These are phyloP conservation scores for Hippopotamyrus pictus DNA, from an alignment of 2,797 vertebrate genomes.

Conservation along the genomic window DNA sequence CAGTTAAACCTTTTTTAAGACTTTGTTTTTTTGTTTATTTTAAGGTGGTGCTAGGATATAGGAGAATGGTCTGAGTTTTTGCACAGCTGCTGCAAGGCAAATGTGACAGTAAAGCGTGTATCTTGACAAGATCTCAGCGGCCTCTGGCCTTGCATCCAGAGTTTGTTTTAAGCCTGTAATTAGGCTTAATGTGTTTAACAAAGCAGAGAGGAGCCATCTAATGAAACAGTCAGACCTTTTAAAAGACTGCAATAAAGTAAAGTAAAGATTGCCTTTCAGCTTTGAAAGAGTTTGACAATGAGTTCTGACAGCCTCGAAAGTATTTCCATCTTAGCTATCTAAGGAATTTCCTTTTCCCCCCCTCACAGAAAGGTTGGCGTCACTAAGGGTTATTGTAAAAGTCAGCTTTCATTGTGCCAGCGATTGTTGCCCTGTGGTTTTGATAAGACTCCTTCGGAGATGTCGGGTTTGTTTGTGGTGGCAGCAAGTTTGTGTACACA, in stretches of 20 bases:
- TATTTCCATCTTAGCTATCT: background rate
- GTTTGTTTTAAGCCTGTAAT: background rate
- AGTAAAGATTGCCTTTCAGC: background rate
- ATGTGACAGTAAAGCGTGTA: background rate
- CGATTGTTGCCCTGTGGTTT: background rate
- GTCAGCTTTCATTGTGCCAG: background rate
- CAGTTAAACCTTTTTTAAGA: background rate
- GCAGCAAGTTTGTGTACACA: background rate
- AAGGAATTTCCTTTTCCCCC: background rate
- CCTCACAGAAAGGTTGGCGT: background rate
- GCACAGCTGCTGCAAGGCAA: background rate
- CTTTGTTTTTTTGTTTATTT: background rate
- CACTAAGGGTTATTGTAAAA: background rate
- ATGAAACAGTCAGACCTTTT: background rate
- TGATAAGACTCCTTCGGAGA: background rate
- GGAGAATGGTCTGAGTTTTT: background rate
- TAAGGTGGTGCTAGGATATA: background rate
- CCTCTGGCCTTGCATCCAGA: background rate
- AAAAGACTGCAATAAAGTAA: background rate
- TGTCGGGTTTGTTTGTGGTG: background rate
- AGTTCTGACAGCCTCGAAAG: background rate
- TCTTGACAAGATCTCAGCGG: background rate
- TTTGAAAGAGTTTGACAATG: background rate
- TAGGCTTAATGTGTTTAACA: background rate
- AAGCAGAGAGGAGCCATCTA: background rate